Evolutionary conservation across 1,140 invertebrate species (phyloP).

Genomic region (Drosophila virilis): DNA sequence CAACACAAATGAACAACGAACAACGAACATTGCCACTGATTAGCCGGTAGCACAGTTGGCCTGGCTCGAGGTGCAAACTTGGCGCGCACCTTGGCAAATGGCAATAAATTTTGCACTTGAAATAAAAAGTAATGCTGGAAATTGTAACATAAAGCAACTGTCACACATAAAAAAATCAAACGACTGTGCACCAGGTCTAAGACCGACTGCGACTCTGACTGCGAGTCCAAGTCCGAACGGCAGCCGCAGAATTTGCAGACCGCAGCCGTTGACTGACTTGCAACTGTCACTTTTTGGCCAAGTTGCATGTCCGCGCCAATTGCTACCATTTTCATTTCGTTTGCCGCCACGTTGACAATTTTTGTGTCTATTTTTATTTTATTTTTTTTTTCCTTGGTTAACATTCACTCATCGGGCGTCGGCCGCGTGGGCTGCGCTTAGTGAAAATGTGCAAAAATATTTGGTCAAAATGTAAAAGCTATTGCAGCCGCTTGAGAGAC

Average conservation of each 20-base stretch:
- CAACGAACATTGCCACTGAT: slow-evolving; percentile 48
- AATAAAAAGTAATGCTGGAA: slow-evolving; percentile 80
- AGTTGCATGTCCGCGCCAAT: slow-evolving; percentile 74
- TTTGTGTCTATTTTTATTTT: slow-evolving; percentile 20
- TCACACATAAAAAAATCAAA: slow-evolving; percentile 79
- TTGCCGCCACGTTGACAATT: slow-evolving; percentile 72
- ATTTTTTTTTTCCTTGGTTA: slow-evolving; percentile 5
- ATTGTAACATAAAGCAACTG: slow-evolving; percentile 82
- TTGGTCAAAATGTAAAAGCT: slow-evolving; percentile 83
- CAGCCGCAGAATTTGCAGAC: slow-evolving; percentile 25
- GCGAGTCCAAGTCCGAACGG: slow-evolving; percentile 2
- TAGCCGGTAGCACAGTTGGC: slow-evolving; percentile 51
- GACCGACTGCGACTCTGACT: slow-evolving; percentile 5
- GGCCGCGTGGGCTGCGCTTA: slow-evolving; percentile 75
- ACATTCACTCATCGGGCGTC: slow-evolving; percentile 74
- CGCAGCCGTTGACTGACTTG: slow-evolving; percentile 63
- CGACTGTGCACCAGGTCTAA: slow-evolving; percentile 33
- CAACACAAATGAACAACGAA: slow-evolving; percentile 31
- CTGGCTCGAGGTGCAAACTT: slow-evolving; percentile 31
- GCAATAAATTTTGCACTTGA: slow-evolving; percentile 83
- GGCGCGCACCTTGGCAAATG: slow-evolving; percentile 73
- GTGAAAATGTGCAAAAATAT: slow-evolving; percentile 83
- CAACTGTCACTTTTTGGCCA: slow-evolving; percentile 76
- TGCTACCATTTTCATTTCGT: slow-evolving; percentile 82
- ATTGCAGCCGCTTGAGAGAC: slow-evolving; percentile 43